Evolutionary conservation across 2,888 invertebrate species (phyloP).

Genomic region (Buathra laborator): DNA sequence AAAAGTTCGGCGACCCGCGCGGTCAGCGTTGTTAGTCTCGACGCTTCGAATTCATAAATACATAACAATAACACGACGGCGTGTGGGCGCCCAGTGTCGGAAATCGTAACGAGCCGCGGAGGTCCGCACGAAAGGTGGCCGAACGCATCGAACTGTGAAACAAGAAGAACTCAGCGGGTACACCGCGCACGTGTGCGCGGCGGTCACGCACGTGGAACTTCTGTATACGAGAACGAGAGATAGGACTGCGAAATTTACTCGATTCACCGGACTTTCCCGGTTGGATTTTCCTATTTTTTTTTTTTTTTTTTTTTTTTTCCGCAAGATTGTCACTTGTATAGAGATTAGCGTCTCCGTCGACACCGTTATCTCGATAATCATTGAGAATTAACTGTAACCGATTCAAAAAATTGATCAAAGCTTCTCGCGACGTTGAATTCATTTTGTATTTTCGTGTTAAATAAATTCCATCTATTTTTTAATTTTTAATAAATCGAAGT

Average conservation of each 20-base stretch:
- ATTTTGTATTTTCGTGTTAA: neutral
- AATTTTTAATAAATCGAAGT: neutral
- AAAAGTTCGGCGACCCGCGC: constrained; percentile 27
- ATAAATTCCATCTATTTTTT: neutral
- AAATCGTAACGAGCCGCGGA: constrained; percentile 18
- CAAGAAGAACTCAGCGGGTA: constrained; percentile 12
- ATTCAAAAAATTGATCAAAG: neutral
- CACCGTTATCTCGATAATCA: neutral
- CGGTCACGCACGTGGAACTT: constrained; percentile 43
- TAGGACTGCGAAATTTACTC: neutral
- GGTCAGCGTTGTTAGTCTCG: neutral
- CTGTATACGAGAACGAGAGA: neutral
- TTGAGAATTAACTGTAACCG: too few species aligned
- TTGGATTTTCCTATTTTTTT: neutral
- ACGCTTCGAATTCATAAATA: constrained; percentile 39
- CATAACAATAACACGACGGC: constrained; percentile 24
- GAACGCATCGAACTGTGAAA: constrained; percentile 45
- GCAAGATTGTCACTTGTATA: neutral
- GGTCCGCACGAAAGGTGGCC: constrained; percentile 34
- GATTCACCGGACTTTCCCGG: constrained; percentile 28
- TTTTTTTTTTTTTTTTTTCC: neutral
- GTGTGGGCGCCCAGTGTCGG: neutral
- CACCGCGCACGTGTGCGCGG: constrained; percentile 25
- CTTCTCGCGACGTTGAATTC: neutral
- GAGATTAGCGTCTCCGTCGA: neutral